phyloP scores from a whole-genome alignment of 2,888 invertebrate species.

The Cheilosia impressa region DNA sequence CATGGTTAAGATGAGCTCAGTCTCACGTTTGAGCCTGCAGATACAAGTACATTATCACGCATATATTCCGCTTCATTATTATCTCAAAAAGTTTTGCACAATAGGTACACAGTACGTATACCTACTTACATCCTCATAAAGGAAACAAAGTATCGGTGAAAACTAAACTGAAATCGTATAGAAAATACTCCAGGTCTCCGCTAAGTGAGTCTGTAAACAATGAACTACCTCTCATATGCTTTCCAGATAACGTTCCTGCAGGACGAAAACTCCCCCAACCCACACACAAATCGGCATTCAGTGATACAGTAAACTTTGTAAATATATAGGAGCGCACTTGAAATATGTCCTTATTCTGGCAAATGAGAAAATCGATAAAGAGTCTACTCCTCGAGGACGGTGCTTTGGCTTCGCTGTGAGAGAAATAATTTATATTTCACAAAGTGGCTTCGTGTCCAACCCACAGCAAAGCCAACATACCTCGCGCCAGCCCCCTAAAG shows the following conservation, averaged over 20 bases:
- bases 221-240: constrained; percentile 9
- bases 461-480: background rate
- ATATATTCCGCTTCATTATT: constrained; percentile 5
- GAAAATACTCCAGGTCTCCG: constrained; percentile 15
- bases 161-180: constrained; percentile 14
- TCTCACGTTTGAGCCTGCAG: background rate
- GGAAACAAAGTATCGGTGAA: constrained; percentile 21
- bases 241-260: constrained; percentile 13
- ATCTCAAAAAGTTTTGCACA: constrained; percentile 1
- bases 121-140: background rate
- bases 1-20: background rate
- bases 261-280: background rate
- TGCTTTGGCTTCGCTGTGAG: background rate
- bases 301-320: constrained; percentile 20
- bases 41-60: constrained; percentile 3
- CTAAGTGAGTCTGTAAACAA: constrained; percentile 35
- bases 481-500: background rate
- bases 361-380: constrained; percentile 37
- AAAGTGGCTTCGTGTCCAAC: constrained; percentile 15
- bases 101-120: background rate
- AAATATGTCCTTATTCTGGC: constrained; percentile 15
- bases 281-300: constrained; percentile 13
- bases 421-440: constrained; percentile 22
- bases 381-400: background rate
- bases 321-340: background rate